These are phyloP conservation scores for Dryococelus australis DNA, from an alignment of 2,888 invertebrate genomes.

Conservation along the genomic window DNA sequence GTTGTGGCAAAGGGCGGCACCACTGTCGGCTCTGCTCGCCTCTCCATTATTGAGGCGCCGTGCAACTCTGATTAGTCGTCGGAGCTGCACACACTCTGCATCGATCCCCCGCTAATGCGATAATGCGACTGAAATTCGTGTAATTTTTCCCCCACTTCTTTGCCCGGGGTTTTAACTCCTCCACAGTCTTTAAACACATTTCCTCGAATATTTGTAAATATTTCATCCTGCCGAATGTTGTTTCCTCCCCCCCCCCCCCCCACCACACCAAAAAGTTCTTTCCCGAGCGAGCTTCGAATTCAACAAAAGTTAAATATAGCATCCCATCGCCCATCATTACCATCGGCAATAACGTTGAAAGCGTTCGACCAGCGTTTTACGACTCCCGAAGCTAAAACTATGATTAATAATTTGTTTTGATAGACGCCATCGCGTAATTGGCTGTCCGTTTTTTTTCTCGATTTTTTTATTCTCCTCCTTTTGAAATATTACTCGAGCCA, in stretches of 20 bases:
- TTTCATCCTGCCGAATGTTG: background rate
- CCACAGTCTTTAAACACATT: background rate
- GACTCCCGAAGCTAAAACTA: background rate
- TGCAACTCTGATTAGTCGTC: background rate
- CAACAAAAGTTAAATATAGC: background rate
- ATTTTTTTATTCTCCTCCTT: background rate
- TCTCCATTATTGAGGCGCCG: background rate
- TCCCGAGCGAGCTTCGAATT: too few species aligned
- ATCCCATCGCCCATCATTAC: background rate
- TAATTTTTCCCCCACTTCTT: background rate
- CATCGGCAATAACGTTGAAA: conserved; percentile 11
- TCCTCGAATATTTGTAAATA: background rate
- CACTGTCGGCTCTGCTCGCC: background rate
- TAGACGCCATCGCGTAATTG: background rate
- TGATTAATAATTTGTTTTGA: background rate
- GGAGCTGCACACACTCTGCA: background rate
- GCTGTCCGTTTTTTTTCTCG: background rate
- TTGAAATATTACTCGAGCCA: background rate
- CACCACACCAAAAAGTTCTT: background rate
- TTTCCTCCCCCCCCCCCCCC: background rate
- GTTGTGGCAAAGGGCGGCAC: background rate
- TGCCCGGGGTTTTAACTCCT: background rate
- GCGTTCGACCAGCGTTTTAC: background rate
- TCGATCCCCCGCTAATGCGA: background rate
- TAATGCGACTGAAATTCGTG: background rate